A percentile compares a stretch with the other conserved stretches of the same genome.
Evolutionary conservation across 2,888 invertebrate species (phyloP).

Genomic region (Tubulanus polymorphus): DNA sequence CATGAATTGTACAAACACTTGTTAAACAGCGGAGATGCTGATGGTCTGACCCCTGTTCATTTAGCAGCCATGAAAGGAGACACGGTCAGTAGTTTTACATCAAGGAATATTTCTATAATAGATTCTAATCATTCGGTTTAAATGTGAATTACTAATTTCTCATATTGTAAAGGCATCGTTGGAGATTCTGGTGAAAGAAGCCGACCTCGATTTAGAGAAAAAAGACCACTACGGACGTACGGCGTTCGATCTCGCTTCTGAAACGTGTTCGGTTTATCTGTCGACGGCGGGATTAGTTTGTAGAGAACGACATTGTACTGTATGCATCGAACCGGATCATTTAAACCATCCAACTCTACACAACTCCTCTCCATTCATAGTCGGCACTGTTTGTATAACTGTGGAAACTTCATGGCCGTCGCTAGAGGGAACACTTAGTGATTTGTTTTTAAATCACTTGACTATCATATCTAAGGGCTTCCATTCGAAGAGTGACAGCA

Average conservation of each 20-base stretch:
- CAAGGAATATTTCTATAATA: conserved; percentile 45
- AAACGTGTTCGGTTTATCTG: no score
- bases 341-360: no score
- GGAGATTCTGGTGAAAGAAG: no score
- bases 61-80: conserved; percentile 35
- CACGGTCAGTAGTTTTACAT: conserved; percentile 24
- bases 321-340: no score
- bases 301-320: no score
- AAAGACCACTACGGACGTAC: conserved; percentile 35
- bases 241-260: conserved; percentile 37
- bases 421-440: conserved; percentile 31
- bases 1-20: conserved; percentile 17
- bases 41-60: conserved; percentile 42
- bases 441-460: conserved; percentile 31
- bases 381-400: conserved; percentile 28
- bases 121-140: no score
- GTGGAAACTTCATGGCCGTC: conserved; percentile 28
- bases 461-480: conserved; percentile 36
- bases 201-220: conserved; percentile 32
- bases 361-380: no score
- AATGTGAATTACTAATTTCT: no score
- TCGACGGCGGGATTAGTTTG: no score
- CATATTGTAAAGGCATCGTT: no score
- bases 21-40: conserved; percentile 29
- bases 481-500: not conserved